Evolutionary conservation across 2,888 invertebrate genomes (phyloP).

Genomic region (Onthophagus sagittarius): DNA sequence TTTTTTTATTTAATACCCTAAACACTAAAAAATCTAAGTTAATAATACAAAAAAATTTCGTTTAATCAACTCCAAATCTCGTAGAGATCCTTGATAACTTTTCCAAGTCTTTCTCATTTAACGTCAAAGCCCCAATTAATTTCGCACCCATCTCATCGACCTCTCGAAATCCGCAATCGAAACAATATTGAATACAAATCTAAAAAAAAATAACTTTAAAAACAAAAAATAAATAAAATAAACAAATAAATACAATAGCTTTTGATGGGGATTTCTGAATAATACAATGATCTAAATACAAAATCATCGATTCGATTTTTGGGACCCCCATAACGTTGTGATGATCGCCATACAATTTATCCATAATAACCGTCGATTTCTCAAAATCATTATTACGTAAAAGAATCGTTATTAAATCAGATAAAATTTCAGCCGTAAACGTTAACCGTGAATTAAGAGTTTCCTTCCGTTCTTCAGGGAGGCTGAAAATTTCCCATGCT

Average conservation of each 20-base stretch:
- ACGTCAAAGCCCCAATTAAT: conserved; percentile 44
- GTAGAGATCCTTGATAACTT: conserved; percentile 5
- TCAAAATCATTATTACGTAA: conserved; percentile 52
- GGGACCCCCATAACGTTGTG: conserved; percentile 57
- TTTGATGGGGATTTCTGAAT: conserved; percentile 50
- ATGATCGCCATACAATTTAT: conserved; percentile 52
- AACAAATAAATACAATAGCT: conserved; percentile 50
- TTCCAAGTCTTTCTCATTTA: conserved; percentile 50
- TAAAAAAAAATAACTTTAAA: conserved; percentile 38
- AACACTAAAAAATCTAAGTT: too few species aligned
- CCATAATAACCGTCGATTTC: conserved; percentile 53
- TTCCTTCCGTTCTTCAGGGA: conserved; percentile 50
- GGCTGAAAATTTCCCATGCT: conserved; percentile 57
- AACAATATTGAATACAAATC: conserved; percentile 56
- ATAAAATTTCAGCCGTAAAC: conserved; percentile 60
- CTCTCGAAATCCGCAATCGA: conserved; percentile 55
- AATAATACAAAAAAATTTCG: too few species aligned
- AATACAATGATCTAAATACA: conserved; percentile 57
- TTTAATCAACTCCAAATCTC: too few species aligned
- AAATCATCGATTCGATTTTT: conserved; percentile 48
- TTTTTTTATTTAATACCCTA: too few species aligned
- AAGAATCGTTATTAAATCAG: conserved; percentile 53
- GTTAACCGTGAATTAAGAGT: conserved; percentile 40
- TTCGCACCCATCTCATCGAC: conserved; percentile 45
- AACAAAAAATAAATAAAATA: conserved; percentile 13